Percentiles rank a stretch among this genome's conserved stretches.
phyloP scores from a whole-genome alignment of 2,888 invertebrate species.

The Pasiphila rectangulata region DNA sequence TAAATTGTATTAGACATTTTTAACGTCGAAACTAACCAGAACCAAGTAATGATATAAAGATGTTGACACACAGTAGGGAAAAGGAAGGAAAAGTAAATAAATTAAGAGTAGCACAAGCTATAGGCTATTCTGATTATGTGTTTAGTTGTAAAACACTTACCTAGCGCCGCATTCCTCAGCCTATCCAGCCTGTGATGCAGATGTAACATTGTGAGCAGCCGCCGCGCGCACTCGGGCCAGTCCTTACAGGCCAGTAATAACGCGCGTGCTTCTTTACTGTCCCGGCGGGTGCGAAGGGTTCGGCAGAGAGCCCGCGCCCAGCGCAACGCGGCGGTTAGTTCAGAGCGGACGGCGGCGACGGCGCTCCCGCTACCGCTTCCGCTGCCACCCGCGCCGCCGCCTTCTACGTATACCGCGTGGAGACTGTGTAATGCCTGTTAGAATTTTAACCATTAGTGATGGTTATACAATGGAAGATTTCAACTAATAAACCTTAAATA shows the following conservation, averaged over 20 bases:
- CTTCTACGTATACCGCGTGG: conserved; percentile 96
- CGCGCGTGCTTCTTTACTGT: conserved; percentile 84
- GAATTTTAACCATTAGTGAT: too few relatives aligned
- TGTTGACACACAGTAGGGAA: too few relatives aligned
- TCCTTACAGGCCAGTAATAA: conserved; percentile 88
- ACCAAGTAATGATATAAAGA: too few relatives aligned
- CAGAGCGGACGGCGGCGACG: conserved; percentile 86
- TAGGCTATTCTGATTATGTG: too few relatives aligned
- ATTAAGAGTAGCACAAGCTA: too few relatives aligned
- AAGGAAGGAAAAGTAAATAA: too few relatives aligned
- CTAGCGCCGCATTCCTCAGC: conserved; percentile 23
- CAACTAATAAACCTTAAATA: too few relatives aligned
- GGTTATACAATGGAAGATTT: too few relatives aligned
- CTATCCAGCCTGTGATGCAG: conserved; percentile 83
- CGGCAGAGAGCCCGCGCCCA: conserved; percentile 87
- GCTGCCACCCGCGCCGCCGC: conserved; percentile 88
- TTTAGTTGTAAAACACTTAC: conserved; percentile 13
- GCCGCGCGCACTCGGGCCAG: conserved; percentile 92
- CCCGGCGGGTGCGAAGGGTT: conserved; percentile 85
- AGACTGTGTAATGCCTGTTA: conserved; percentile 91
- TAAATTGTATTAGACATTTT: too few relatives aligned
- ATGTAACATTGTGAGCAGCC: conserved; percentile 92
- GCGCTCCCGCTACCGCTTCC: conserved; percentile 70
- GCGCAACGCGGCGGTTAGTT: conserved; percentile 90
- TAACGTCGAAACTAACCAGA: too few relatives aligned